A percentile compares a stretch with the other conserved stretches of the same genome.
Conservation (phyloP, 2,888 invertebrate species). For the Venustoraphidia nigricollis region DNA sequence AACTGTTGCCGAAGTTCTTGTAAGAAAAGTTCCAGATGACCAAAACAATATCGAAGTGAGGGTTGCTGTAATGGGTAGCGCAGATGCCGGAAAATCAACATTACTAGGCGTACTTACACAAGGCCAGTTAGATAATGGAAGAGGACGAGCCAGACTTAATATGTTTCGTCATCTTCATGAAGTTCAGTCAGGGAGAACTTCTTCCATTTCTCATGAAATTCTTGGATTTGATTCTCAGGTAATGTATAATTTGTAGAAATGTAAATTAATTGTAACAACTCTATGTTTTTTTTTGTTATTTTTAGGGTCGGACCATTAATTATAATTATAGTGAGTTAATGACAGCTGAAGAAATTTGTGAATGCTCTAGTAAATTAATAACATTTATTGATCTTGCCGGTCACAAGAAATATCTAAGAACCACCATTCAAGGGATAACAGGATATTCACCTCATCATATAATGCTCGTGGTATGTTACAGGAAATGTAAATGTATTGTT, state of each 20-base stretch:
- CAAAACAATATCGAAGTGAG: slow-evolving; percentile 80
- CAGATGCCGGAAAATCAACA: slow-evolving; percentile 95
- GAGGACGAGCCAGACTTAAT: slow-evolving; percentile 86
- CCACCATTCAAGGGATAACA: slow-evolving; percentile 87
- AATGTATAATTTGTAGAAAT: slow-evolving; percentile 4
- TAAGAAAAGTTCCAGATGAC: slow-evolving; percentile 77
- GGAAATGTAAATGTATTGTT: neutral
- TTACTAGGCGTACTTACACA: slow-evolving; percentile 90
- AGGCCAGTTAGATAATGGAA: slow-evolving; percentile 89
- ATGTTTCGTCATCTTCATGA: slow-evolving; percentile 93
- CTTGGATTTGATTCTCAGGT: slow-evolving; percentile 81
- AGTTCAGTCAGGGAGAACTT: slow-evolving; percentile 84
- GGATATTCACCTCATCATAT: slow-evolving; percentile 88
- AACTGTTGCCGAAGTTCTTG: slow-evolving; percentile 73
- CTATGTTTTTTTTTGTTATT: slow-evolving; percentile 4
- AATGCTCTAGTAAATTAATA: slow-evolving; percentile 80
- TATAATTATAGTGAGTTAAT: slow-evolving; percentile 77
- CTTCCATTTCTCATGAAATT: slow-evolving; percentile 91
- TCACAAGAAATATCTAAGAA: slow-evolving; percentile 87
- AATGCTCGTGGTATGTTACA: slow-evolving; percentile 59
- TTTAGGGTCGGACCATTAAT: slow-evolving; percentile 69
- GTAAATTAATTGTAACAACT: neutral
- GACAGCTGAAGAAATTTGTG: slow-evolving; percentile 87
- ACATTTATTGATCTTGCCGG: slow-evolving; percentile 94
- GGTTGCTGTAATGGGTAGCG: slow-evolving; percentile 86